A percentile compares a stretch with the other conserved stretches of the same genome.
Evolutionary conservation across 2,113 vertebrate genomes (phyloP).

Genomic region (Pteronura brasiliensis): DNA sequence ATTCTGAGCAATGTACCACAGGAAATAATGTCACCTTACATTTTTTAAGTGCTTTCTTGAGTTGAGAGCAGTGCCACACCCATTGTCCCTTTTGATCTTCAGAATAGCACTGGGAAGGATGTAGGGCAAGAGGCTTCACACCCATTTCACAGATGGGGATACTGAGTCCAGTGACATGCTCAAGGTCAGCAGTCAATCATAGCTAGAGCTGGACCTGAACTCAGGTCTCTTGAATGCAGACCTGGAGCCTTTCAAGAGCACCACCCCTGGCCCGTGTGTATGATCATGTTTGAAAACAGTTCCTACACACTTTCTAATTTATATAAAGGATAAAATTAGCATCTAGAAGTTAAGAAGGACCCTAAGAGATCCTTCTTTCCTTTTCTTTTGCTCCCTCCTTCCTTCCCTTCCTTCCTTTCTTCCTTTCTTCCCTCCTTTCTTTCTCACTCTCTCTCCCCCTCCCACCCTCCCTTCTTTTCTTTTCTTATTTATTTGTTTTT

Average conservation of each 20-base stretch:
- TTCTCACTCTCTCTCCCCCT: background rate
- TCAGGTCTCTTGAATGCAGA: background rate
- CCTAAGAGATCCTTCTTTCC: too few species aligned
- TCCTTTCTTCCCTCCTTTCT: background rate
- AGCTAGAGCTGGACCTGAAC: background rate
- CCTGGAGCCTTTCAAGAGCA: background rate
- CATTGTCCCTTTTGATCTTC: background rate
- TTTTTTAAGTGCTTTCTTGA: background rate
- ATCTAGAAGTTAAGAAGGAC: background rate
- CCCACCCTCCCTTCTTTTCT: background rate
- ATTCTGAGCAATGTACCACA: background rate
- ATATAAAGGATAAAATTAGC: background rate
- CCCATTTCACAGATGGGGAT: background rate
- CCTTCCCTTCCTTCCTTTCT: background rate
- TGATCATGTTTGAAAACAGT: rapidly evolving
- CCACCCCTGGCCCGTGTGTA: background rate
- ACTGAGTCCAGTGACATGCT: background rate
- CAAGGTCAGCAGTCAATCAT: background rate
- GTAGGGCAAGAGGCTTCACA: too few species aligned
- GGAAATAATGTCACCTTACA: background rate
- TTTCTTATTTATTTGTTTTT: background rate
- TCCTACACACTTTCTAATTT: too few species aligned
- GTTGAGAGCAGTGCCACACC: background rate
- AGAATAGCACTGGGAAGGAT: too few species aligned
- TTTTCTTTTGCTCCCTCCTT: too few species aligned